A percentile compares a stretch with the other conserved stretches of the same genome.
phyloP scores from a whole-genome alignment of 2,888 invertebrate species.

The Prostheceraeus crozeri region DNA sequence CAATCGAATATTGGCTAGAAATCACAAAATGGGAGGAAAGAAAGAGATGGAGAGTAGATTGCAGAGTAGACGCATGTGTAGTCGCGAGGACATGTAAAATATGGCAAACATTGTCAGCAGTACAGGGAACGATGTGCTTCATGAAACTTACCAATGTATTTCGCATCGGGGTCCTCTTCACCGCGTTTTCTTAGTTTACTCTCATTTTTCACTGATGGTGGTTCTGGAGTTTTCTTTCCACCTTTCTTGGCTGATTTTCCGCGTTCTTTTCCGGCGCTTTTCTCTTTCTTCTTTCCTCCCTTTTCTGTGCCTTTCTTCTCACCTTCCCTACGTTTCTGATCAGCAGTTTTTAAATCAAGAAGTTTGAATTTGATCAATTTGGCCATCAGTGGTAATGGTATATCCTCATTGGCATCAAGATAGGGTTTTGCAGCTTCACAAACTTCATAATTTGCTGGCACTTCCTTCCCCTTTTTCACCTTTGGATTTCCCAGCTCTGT shows the following conservation, averaged over 20 bases:
- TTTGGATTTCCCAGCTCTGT: conserved; percentile 53
- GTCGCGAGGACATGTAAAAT: no score
- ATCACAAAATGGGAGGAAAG: no score
- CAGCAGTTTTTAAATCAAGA: conserved; percentile 49
- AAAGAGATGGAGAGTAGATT: no score
- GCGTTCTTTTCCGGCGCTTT: conserved; percentile 46
- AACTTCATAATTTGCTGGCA: conserved; percentile 50
- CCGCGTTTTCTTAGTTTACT: conserved; percentile 54
- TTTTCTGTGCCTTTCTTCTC: conserved; percentile 48
- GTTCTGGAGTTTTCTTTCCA: conserved; percentile 54
- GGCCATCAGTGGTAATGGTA: conserved; percentile 51
- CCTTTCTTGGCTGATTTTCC: conserved; percentile 48
- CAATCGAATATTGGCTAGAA: no score
- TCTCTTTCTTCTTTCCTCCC: conserved; percentile 41
- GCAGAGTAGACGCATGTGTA: no score
- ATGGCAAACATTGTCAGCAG: no score
- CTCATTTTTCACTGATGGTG: conserved; percentile 51
- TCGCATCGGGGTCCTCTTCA: conserved; percentile 52
- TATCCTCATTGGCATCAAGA: conserved; percentile 52
- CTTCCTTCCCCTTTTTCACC: conserved; percentile 51
- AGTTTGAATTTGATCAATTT: conserved; percentile 54
- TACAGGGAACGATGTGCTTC: no score
- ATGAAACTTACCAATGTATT: conserved; percentile 52
- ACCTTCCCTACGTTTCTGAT: conserved; percentile 47
- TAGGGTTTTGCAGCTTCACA: conserved; percentile 52